A percentile compares a stretch with the other conserved stretches of the same genome.
Evolutionary conservation across 2,888 invertebrate species (phyloP).

Genomic region (Dryobotodes eremita): DNA sequence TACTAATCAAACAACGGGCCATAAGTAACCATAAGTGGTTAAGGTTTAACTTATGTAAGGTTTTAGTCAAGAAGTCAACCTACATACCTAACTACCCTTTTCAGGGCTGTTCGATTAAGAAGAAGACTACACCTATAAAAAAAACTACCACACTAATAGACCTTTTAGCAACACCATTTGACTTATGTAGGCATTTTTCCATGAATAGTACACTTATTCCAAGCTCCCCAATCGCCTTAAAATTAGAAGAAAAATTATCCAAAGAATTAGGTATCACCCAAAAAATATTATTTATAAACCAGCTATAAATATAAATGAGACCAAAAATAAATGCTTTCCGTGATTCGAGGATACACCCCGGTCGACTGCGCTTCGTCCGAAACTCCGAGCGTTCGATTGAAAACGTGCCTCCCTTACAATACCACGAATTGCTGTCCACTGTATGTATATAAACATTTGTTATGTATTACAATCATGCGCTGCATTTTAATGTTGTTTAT

Average conservation of each 20-base stretch:
- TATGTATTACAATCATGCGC: conserved; percentile 18
- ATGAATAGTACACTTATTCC: neutral
- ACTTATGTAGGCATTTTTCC: neutral
- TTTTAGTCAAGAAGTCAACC: neutral
- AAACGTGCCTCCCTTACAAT: conserved; percentile 80
- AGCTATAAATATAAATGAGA: conserved; percentile 35
- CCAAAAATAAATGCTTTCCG: conserved; percentile 36
- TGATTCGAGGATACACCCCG: conserved; percentile 63
- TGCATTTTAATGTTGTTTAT: conserved; percentile 38
- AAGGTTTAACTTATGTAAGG: neutral
- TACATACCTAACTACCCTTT: neutral
- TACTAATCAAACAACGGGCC: too few species aligned
- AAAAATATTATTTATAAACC: neutral
- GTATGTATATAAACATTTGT: conserved; percentile 17
- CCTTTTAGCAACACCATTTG: neutral
- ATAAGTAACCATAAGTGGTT: too few species aligned
- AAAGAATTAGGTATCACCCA: neutral
- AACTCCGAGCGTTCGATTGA: conserved; percentile 79
- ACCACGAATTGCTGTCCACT: conserved; percentile 62
- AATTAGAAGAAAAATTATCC: neutral
- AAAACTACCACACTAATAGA: neutral
- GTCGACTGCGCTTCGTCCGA: conserved; percentile 55
- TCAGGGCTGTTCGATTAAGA: neutral
- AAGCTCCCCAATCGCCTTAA: neutral
- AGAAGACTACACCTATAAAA: neutral